Base-by-base conservation (phyloP, 2,888 invertebrate species). In the Axea sp. region DNA sequence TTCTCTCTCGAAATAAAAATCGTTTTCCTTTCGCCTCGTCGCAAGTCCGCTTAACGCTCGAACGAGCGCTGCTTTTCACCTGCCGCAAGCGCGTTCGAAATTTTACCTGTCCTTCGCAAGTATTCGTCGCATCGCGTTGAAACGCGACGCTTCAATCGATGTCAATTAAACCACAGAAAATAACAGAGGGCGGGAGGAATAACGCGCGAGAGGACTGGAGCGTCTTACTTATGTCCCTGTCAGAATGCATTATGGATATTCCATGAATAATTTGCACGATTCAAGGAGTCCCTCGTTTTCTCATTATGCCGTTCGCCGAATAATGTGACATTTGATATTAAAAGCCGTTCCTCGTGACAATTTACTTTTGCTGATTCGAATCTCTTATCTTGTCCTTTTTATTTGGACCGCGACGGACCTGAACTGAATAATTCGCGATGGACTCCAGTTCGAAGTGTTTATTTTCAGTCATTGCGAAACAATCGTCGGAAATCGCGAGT, bases 191-290 rank as follows among this genome's bases (percentile, higher is more conserved):
- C 7, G 9, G 26, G 26, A 24, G 39, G 26, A 17, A 19, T n/a
- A 51, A 17, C 31, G 2, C 37, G 19, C 39, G 53, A 35, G 49
- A 8, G 35, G 4, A 45, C 19, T 31, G 41, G 49, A 39, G 57
- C 47, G 49, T 57, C 67, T 67, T 67, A 67, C 65, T 65, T 47
- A 55, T 49, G 49, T 49, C 67, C 37, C 57, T 41, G 57, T 67
- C 67, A 33, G 45, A 41, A 67, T 67, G 67, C 57, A 67, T 67
- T 67, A 67, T 57, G 67, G 67, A 67, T 57, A 67, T 57, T 57
- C 26, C 67, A 67, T 67, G 67, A 67, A 67, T 67, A 67, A 67
- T 67, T 67, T 67, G 67, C 41, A 33, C 57, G 65, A 47, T 31
- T 55, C 47, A 47, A 65, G 55, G 22, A 49, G 67, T 57, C 33